A percentile compares a stretch with the other conserved stretches of the same genome.
These are phyloP conservation scores for Drosophila merina DNA, from an alignment of 2,888 invertebrate genomes.

Conservation along the genomic window DNA sequence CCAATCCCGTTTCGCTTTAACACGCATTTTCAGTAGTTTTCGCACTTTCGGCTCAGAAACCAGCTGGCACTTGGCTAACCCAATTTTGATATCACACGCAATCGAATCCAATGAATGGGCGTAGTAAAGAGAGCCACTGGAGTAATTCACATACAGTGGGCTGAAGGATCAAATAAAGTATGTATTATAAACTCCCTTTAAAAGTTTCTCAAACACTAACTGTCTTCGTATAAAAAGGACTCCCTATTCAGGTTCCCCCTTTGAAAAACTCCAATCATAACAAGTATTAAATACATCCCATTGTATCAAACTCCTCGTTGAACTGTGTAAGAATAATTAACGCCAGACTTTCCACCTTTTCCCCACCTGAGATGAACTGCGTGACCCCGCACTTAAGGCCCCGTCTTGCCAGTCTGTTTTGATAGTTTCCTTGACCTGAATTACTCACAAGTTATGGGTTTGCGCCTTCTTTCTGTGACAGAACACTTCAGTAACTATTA, in stretches of 20 bases:
- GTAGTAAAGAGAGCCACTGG: slow-evolving; percentile 44
- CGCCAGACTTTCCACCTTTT: slow-evolving; percentile 12
- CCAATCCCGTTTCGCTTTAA: slow-evolving; percentile 41
- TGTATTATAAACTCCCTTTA: no score
- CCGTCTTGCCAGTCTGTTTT: slow-evolving; percentile 17
- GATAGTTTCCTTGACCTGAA: slow-evolving; percentile 77
- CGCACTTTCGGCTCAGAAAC: slow-evolving; percentile 50
- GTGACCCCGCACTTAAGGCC: slow-evolving; percentile 1
- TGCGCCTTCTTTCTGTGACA: neutral
- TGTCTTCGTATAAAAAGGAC: neutral
- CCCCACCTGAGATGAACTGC: slow-evolving; percentile 28
- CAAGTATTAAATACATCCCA: neutral
- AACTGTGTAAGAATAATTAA: neutral
- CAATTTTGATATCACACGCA: slow-evolving; percentile 68
- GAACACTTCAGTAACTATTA: slow-evolving; percentile 15
- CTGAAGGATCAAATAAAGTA: no score
- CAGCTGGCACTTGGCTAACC: slow-evolving; percentile 73
- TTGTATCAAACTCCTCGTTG: neutral
- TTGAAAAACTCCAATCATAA: neutral
- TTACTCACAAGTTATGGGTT: slow-evolving; percentile 55
- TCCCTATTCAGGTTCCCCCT: neutral
- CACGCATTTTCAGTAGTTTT: slow-evolving; percentile 64
- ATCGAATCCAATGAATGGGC: slow-evolving; percentile 58
- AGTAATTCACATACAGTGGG: slow-evolving; percentile 15
- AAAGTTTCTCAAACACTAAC: no score